A percentile compares a stretch with the other conserved stretches of the same genome.
phyloP scores from a whole-genome alignment of 2,888 invertebrate species.

The Bombylius discolor region DNA sequence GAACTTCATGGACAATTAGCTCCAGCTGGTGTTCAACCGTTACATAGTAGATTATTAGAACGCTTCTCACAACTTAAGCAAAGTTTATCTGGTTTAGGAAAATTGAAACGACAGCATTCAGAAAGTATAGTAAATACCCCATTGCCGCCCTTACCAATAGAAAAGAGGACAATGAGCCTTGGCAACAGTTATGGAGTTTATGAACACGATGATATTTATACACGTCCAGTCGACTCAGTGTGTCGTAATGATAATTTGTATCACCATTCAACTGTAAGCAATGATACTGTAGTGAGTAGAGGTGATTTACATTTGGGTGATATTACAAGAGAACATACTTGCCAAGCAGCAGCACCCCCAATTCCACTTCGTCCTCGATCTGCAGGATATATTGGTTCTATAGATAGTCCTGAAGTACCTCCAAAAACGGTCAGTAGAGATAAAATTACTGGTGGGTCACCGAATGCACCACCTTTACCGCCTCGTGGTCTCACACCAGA shows the following conservation, averaged over 20 bases:
- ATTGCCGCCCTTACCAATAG: slow-evolving; percentile 62
- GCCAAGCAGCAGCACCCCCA: slow-evolving; percentile 39
- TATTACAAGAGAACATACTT: slow-evolving; percentile 1
- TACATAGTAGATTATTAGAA: slow-evolving; percentile 78
- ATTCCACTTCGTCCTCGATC: slow-evolving; percentile 49
- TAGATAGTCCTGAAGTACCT: slow-evolving; percentile 38
- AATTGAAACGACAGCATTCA: slow-evolving; percentile 53
- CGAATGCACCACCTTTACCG: slow-evolving; percentile 62
- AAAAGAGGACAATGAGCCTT: slow-evolving; percentile 43
- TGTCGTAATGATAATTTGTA: background rate
- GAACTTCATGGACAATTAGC: slow-evolving; percentile 74
- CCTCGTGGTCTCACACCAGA: slow-evolving; percentile 54
- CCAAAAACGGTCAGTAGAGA: slow-evolving; percentile 37
- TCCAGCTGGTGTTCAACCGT: slow-evolving; percentile 75
- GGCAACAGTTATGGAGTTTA: slow-evolving; percentile 39
- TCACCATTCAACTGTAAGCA: background rate
- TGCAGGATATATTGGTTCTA: slow-evolving; percentile 39
- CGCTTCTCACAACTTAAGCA: slow-evolving; percentile 74
- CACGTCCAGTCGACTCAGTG: slow-evolving; percentile 44
- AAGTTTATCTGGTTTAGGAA: slow-evolving; percentile 48
- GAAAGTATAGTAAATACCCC: slow-evolving; percentile 79
- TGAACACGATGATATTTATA: slow-evolving; percentile 57
- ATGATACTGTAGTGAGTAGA: background rate
- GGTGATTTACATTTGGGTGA: slow-evolving; percentile 3
- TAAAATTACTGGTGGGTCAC: slow-evolving; percentile 32